Percentiles rank a stretch among this genome's conserved stretches.
Conservation (phyloP, 2,113 vertebrate species). For the Odontesthes bonariensis region DNA sequence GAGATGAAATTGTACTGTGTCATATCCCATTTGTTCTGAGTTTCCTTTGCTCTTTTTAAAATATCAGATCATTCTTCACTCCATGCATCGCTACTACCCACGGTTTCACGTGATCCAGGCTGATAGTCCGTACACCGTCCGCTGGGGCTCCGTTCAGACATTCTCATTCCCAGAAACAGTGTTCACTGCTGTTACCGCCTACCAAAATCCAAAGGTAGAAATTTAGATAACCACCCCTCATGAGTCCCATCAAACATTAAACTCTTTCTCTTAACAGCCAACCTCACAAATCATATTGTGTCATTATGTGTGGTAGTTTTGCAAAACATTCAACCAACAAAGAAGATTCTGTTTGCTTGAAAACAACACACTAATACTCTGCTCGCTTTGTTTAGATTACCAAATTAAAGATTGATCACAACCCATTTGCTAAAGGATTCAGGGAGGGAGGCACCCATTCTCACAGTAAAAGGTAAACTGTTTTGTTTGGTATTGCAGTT, state of each 20-base stretch:
- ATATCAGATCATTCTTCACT: conserved; percentile 84
- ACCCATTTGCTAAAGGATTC: conserved; percentile 90
- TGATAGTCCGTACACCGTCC: conserved; percentile 85
- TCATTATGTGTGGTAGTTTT: neutral
- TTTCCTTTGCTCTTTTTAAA: neutral
- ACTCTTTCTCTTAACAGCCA: neutral
- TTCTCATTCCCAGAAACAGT: conserved; percentile 89
- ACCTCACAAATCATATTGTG: neutral
- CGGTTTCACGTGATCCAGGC: conserved; percentile 89
- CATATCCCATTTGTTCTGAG: neutral
- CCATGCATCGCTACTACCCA: conserved; percentile 88
- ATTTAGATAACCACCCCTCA: neutral
- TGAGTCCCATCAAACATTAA: neutral
- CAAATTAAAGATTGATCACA: conserved; percentile 92
- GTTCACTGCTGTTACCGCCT: conserved; percentile 91
- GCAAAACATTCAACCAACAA: neutral
- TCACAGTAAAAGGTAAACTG: conserved; percentile 81
- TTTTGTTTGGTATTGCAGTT: neutral
- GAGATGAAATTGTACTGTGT: neutral
- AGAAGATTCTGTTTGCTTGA: neutral
- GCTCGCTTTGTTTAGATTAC: conserved; percentile 82
- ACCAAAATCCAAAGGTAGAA: conserved; percentile 89
- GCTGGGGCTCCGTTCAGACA: conserved; percentile 87
- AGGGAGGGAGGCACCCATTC: conserved; percentile 84
- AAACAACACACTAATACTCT: neutral